Evolutionary conservation across 2,797 vertebrate genomes (phyloP).

Genomic region (Eremophila alpestris): DNA sequence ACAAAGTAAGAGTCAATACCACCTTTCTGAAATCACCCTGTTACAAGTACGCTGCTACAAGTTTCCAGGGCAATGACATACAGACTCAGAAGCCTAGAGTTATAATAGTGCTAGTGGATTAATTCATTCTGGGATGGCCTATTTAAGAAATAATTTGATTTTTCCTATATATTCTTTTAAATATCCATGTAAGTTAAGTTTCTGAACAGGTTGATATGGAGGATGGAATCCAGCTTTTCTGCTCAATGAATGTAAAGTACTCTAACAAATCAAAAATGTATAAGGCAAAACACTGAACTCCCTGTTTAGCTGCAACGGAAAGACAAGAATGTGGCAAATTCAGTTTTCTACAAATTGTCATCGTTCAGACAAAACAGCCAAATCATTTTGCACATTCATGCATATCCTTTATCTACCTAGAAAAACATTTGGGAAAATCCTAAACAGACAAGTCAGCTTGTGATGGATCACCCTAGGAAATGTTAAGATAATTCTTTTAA

Average conservation of each 20-base stretch:
- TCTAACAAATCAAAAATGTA: background rate
- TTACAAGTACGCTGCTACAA: background rate
- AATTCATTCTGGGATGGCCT: background rate
- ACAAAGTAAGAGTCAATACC: background rate
- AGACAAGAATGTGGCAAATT: background rate
- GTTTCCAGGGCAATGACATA: background rate
- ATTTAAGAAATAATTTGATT: background rate
- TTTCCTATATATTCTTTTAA: background rate
- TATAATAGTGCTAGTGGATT: background rate
- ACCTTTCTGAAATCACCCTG: background rate
- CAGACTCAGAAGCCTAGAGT: background rate
- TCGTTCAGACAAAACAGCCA: background rate
- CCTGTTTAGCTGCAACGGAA: background rate
- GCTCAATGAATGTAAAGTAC: background rate
- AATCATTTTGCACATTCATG: background rate
- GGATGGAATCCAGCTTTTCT: background rate
- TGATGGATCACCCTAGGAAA: conserved; percentile 1
- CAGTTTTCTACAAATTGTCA: background rate
- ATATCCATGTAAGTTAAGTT: background rate
- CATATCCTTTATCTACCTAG: background rate
- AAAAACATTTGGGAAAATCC: background rate
- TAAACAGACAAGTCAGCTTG: background rate
- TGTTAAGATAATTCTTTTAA: background rate
- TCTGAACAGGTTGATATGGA: background rate
- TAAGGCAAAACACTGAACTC: background rate